phyloP scores from a whole-genome alignment of 2,113 vertebrate genomes.

The Petaurus breviceps region DNA sequence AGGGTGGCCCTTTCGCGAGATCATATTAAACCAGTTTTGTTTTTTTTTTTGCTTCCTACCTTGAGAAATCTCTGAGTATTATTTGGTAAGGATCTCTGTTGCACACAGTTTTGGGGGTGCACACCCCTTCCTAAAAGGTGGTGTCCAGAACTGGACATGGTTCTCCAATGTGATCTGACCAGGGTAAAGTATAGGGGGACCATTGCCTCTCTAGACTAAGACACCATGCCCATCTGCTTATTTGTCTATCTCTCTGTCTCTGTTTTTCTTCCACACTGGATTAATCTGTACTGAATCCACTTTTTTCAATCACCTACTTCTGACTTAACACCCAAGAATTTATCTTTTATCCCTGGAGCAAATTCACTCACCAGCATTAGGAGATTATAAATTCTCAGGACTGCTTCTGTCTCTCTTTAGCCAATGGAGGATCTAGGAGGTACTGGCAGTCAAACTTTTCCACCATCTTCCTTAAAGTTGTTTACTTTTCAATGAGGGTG shows the following conservation, averaged over 20 bases:
- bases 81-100: no score
- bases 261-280: neutral
- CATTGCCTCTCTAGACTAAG: neutral
- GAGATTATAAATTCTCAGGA: neutral
- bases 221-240: neutral
- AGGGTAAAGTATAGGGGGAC: neutral
- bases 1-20: no score
- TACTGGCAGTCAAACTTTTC: neutral
- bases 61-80: no score
- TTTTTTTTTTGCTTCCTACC: no score
- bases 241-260: no score
- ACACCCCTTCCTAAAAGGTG: neutral
- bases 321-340: neutral
- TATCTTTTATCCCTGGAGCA: neutral
- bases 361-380: neutral
- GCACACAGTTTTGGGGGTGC: no score
- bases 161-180: neutral
- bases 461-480: neutral
- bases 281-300: neutral
- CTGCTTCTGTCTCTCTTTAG: neutral
- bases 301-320: neutral
- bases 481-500: neutral
- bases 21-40: no score
- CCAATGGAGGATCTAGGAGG: neutral
- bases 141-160: neutral